Conservation (phyloP, 2,113 vertebrate species). For the Argyrosomus japonicus region DNA sequence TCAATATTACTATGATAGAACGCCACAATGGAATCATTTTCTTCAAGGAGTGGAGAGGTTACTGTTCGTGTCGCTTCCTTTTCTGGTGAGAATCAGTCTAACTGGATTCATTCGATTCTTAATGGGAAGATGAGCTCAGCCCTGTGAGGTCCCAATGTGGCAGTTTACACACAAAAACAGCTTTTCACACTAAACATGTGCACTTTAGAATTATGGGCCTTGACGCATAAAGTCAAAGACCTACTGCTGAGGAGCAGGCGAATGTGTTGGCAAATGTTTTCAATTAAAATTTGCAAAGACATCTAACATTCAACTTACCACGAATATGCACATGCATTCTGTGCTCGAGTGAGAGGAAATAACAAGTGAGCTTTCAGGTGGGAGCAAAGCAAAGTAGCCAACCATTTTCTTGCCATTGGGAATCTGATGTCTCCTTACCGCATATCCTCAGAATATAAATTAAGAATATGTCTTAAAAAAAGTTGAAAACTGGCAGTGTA, state of each 20-base stretch:
- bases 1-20: conserved; percentile 24
- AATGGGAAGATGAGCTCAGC: conserved; percentile 22
- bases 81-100: conserved; percentile 10
- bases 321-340: neutral
- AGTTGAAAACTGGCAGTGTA: neutral
- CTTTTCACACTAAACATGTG: neutral
- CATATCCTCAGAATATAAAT: conserved; percentile 2
- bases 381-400: conserved; percentile 3
- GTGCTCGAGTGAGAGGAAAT: neutral
- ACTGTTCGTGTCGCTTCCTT: neutral
- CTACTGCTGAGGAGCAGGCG: neutral
- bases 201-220: conserved; percentile 6
- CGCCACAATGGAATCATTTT: conserved; percentile 34
- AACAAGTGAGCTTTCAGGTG: neutral
- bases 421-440: neutral
- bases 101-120: conserved; percentile 23
- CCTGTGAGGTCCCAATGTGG: neutral
- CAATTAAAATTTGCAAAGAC: neutral
- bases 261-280: conserved; percentile 3
- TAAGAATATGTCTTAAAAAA: neutral
- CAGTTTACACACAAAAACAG: conserved; percentile 20
- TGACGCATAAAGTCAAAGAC: conserved; percentile 14
- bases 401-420: neutral
- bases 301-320: neutral
- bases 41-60: conserved; percentile 34